Percentiles rank a stretch among this genome's conserved stretches.
These are phyloP conservation scores for Lamellibrachia columna DNA, from an alignment of 2,888 invertebrate species.

Conservation along the genomic window DNA sequence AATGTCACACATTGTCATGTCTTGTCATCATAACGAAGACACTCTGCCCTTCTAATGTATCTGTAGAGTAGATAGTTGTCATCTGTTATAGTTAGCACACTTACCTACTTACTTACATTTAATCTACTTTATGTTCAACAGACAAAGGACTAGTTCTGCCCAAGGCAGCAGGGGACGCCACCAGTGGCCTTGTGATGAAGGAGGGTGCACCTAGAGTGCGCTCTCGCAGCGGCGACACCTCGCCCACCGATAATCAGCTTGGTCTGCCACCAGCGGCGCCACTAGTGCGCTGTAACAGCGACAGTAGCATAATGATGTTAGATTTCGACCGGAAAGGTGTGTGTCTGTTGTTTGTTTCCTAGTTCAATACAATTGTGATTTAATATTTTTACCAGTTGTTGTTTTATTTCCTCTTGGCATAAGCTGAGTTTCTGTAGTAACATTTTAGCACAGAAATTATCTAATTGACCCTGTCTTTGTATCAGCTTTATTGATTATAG, in stretches of 20 bases:
- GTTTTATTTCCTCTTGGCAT: neutral
- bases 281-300: slow-evolving; percentile 57
- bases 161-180: neutral
- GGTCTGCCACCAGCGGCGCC: slow-evolving; percentile 25
- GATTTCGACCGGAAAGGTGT: slow-evolving; percentile 30
- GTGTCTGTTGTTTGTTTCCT: neutral
- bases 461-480: neutral
- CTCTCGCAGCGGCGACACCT: slow-evolving; percentile 60
- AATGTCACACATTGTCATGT: too few relatives aligned
- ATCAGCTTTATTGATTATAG: neutral
- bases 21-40: too few relatives aligned
- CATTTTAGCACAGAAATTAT: neutral
- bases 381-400: neutral
- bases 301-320: slow-evolving; percentile 52
- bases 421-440: neutral
- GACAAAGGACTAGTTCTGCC: slow-evolving; percentile 8
- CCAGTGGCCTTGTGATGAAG: neutral
- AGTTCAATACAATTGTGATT: neutral
- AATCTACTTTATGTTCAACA: neutral
- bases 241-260: slow-evolving; percentile 42
- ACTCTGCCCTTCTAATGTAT: too few relatives aligned
- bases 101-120: neutral
- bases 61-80: neutral
- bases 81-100: neutral
- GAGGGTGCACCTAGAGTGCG: slow-evolving; percentile 42